A percentile compares a stretch with the other conserved stretches of the same genome.
Conservation (phyloP, 35 echinoderm and acorn worm species). For the Heliocidaris erythrogramma region DNA sequence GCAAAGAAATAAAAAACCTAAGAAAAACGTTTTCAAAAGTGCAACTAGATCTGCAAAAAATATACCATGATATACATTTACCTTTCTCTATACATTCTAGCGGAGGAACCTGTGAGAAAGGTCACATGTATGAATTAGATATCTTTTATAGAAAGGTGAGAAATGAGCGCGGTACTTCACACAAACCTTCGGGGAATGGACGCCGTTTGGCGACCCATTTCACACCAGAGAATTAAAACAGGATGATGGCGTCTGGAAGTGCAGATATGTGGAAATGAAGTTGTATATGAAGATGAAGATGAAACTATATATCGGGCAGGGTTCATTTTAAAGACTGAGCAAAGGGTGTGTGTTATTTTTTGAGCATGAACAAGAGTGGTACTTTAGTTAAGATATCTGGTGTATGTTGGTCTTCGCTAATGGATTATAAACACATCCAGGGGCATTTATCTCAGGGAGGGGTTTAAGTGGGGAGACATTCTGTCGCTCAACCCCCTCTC, state of each 20-base stretch:
- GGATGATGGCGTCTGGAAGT: background rate
- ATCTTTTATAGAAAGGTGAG: background rate
- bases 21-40: constrained; percentile 2
- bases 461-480: too few species aligned
- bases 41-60: background rate
- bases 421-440: too few species aligned
- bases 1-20: background rate
- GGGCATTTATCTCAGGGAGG: too few species aligned
- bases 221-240: background rate
- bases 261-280: too few species aligned
- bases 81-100: background rate
- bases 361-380: too few species aligned
- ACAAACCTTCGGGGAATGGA: background rate
- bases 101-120: background rate
- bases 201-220: background rate
- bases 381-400: too few species aligned
- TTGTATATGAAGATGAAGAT: too few species aligned
- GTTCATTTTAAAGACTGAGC: too few species aligned
- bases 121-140: constrained; percentile 7
- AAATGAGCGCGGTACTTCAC: background rate
- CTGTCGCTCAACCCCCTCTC: too few species aligned
- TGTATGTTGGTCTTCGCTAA: too few species aligned
- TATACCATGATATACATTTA: background rate
- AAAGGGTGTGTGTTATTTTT: too few species aligned
- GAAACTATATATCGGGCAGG: too few species aligned